Base-by-base conservation (phyloP, 2,888 invertebrate genomes). In the Xanthorhoe designata region DNA sequence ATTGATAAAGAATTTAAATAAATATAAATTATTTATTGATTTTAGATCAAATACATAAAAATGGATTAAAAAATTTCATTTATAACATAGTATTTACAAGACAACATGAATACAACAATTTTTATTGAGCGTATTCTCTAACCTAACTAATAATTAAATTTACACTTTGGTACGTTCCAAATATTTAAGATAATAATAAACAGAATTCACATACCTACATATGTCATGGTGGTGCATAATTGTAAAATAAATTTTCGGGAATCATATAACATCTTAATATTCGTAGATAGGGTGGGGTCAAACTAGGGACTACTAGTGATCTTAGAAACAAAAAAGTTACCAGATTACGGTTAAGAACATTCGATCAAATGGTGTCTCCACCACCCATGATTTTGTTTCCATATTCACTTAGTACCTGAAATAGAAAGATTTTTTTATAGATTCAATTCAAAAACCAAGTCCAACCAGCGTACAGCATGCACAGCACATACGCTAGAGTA, bases 371-470 rank as follows among this genome's bases (percentile, higher is more conserved):
- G 18, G 54, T 59, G 19, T 93, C 92, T 38, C 92, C 92, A 8
- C 88, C 90, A 69, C 97, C 97, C 80, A 97, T 96, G 77, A 97
- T 94, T 91, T 97, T 97, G 73, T 97, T 96, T 70, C 97, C 97
- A 85, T 97, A 97, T 85, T 97, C 95, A 86, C 96, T 96, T 76
- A 97, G 94, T 81, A 97, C 95, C 97, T 97, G 94, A 57, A 94
- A 95, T 70, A 71, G 74, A 81, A 76, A 24, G 0, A 35, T 1
- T 9, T 10, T 35, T 35, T 10, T 35, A 35, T 8, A 2, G 9
- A 35, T 35, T 35, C 35, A n/a, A n/a, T 24, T 24, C 2, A 24
- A 24, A 24, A 24, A 24, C 24, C n/a, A n/a, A n/a, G n/a, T n/a
- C n/a, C n/a, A n/a, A n/a, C n/a, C n/a, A n/a, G n/a, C n/a, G n/a